These are phyloP conservation scores for Melieria crassipennis DNA, from an alignment of 2,888 invertebrate species.

Conservation along the genomic window DNA sequence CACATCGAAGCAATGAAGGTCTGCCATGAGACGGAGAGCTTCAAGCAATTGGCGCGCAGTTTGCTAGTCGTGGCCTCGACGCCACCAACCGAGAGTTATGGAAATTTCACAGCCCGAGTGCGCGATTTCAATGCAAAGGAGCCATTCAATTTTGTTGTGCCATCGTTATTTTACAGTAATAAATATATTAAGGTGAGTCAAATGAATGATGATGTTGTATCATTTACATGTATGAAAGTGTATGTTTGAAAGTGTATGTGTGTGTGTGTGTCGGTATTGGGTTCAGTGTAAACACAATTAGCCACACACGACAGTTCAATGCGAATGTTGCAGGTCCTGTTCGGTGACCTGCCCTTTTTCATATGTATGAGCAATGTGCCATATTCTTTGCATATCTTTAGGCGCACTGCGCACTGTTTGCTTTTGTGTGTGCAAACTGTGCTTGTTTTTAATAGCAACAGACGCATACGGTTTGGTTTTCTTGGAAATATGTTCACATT, in stretches of 20 bases:
- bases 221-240: background rate
- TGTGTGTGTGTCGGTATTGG: background rate
- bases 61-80: constrained; percentile 90
- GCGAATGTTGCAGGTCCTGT: no score
- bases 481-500: no score
- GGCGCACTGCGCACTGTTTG: no score
- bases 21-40: constrained; percentile 69
- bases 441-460: no score
- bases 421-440: no score
- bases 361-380: no score
- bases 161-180: constrained; percentile 68
- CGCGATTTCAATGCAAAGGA: constrained; percentile 78
- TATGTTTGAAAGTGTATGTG: background rate
- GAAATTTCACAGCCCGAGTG: constrained; percentile 82
- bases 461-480: no score
- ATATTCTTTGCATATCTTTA: no score
- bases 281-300: no score
- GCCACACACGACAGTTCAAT: no score
- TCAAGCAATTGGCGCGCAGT: constrained; percentile 78
- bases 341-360: no score
- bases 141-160: constrained; percentile 83
- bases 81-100: constrained; percentile 79
- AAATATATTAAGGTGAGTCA: constrained; percentile 67
- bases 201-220: background rate
- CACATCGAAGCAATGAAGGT: constrained; percentile 69